Conservation (phyloP, 2,113 vertebrate species). For the Ginglymostoma cirratum region DNA sequence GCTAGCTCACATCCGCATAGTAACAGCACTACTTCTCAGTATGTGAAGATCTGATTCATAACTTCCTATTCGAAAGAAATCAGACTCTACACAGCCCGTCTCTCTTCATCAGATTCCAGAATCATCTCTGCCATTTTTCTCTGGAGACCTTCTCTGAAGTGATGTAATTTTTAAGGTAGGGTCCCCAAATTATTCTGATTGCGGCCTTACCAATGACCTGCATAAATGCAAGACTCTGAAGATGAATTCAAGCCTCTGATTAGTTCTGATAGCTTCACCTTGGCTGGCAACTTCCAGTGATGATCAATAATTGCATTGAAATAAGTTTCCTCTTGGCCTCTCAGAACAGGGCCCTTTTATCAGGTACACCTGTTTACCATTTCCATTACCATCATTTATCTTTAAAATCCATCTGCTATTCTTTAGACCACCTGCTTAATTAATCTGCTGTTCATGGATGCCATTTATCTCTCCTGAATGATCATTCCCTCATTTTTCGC, state of each 20-base stretch:
- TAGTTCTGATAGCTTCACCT: neutral
- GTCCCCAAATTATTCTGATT: conserved; percentile 3
- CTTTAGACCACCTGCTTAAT: conserved; percentile 13
- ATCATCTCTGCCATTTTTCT: neutral
- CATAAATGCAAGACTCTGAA: neutral
- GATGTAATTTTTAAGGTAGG: neutral
- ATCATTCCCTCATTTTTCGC: neutral
- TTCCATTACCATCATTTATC: neutral
- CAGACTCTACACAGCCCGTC: neutral
- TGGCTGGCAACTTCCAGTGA: neutral
- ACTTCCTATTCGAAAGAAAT: neutral
- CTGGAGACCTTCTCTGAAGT: neutral
- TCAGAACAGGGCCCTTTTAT: neutral
- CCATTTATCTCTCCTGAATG: neutral
- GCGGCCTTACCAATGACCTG: neutral
- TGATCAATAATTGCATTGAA: neutral
- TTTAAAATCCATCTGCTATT: conserved; percentile 15
- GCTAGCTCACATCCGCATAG: neutral
- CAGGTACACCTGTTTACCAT: neutral
- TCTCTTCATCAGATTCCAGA: neutral
- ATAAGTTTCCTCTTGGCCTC: neutral
- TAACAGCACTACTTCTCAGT: neutral
- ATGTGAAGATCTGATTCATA: neutral
- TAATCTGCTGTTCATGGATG: neutral
- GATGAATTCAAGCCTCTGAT: neutral